Percentiles rank a stretch among this genome's conserved stretches.
Evolutionary conservation across 2,888 invertebrate genomes (phyloP).

Genomic region (Clostera curtula): DNA sequence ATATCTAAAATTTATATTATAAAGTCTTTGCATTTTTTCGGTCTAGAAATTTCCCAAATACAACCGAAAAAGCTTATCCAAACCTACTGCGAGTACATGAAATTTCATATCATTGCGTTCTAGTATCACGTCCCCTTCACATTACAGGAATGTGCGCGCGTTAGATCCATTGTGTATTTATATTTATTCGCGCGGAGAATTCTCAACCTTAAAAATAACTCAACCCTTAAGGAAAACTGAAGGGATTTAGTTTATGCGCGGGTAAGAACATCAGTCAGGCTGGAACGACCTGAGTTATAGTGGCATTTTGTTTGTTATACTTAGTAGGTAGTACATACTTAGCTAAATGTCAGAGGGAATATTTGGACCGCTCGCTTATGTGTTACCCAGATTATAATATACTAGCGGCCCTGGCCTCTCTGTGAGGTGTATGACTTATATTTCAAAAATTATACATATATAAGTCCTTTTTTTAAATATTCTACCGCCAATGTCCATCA

Average conservation of each 20-base stretch:
- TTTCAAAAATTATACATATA: no score
- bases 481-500: no score
- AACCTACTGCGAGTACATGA: constrained; percentile 10
- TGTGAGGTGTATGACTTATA: no score
- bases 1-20: no score
- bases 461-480: no score
- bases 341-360: no score
- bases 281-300: constrained; percentile 40
- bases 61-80: constrained; percentile 15
- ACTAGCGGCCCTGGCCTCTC: no score
- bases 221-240: constrained; percentile 32
- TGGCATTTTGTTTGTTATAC: constrained; percentile 30
- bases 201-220: constrained; percentile 31
- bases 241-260: constrained; percentile 40
- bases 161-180: constrained; percentile 20
- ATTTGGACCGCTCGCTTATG: no score
- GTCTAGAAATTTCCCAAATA: constrained; percentile 3
- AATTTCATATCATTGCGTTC: constrained; percentile 14
- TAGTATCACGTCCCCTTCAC: constrained; percentile 18
- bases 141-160: constrained; percentile 20
- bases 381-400: no score
- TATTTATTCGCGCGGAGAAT: constrained; percentile 8
- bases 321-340: no score
- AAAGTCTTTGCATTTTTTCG: no score
- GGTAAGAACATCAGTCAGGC: constrained; percentile 41